Evolutionary conservation across 2,888 invertebrate species (phyloP), one percentile per base, ranked within the genome.

Genomic region (Microdon myrmicae): DNA sequence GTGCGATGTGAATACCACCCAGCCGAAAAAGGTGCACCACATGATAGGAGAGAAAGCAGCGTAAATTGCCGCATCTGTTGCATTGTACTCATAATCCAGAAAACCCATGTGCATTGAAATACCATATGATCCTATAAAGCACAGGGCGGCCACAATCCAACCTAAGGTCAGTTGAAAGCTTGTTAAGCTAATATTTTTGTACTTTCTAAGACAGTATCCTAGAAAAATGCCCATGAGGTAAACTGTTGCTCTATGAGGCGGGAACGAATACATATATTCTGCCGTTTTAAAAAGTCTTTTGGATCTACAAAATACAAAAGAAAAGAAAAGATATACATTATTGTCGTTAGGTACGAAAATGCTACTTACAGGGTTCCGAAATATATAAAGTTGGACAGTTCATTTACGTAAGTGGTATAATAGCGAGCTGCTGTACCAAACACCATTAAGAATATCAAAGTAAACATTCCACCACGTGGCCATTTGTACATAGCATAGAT

Each of bases 1-100:
- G 67, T 88, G 86, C 3, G 85, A 82, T 20, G 84, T 82, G 71
- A 86, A 84, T 19, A 87, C 85, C 12, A 87, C 78, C 89, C 89
- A 89, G n/a, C 82, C 83, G 69, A 87, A 87, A 56, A 86, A 80
- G 9, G 82, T 76, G 68, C 87, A 87, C 88, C 88, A 89, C 9
- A 85, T 83, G 47, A 88, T 85, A 0, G 88, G 88, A 3, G 87
- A 85, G 68, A 88, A 85, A 2, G 88, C 87, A 8, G 88, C 87
- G 71, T 88, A 89, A 70, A 83, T 82, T 3, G 87, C 88, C 0
- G 87, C 87, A 74, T 88, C 85, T 2, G 81, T 77, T 1, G 86
- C 81, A 71, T 86, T 82, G 68, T 88, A 88, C 4, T 82, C 76
- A 68, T 88, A 87, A 69, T 82, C 76, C 23, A 85, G 83, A 32